phyloP scores from a whole-genome alignment of 1,140 invertebrate genomes.

The Aporrectodea caliginosa region DNA sequence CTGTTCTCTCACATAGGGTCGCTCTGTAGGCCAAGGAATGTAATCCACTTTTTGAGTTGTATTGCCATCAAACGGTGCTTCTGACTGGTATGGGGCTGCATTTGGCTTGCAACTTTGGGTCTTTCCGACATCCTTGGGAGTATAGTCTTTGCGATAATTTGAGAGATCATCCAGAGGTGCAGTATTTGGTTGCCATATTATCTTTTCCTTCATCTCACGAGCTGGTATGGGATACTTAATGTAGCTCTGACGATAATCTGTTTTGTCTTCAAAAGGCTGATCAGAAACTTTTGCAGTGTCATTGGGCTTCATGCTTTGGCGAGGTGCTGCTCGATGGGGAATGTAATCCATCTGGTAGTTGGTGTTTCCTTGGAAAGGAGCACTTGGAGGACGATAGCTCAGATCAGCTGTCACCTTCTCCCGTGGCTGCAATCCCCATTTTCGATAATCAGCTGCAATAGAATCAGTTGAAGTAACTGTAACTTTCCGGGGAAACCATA shows the following conservation, averaged over 20 bases:
- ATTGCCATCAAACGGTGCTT: constrained; percentile 37
- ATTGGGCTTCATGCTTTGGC: constrained; percentile 40
- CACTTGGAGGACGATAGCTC: constrained; percentile 30
- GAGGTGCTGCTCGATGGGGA: constrained; percentile 10
- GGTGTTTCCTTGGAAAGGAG: constrained; percentile 36
- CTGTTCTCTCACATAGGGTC: constrained; percentile 31
- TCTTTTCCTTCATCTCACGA: constrained; percentile 11
- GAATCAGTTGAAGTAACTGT: too few species aligned
- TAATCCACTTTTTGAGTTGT: constrained; percentile 36
- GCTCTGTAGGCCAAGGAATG: constrained; percentile 37
- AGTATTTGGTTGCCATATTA: constrained; percentile 34
- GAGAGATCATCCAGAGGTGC: constrained; percentile 36
- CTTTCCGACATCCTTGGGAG: constrained; percentile 29
- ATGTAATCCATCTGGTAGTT: constrained; percentile 32
- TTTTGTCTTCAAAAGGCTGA: constrained; percentile 50
- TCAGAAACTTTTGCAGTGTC: constrained; percentile 45
- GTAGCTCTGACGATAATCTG: constrained; percentile 50
- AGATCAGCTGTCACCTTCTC: constrained; percentile 13
- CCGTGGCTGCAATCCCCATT: constrained; percentile 31
- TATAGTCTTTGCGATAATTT: constrained; percentile 36
- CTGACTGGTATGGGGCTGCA: constrained; percentile 30
- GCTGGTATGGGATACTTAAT: constrained; percentile 44
- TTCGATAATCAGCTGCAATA: constrained; percentile 29
- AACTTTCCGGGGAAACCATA: too few species aligned
- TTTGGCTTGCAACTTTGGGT: constrained; percentile 32